Evolutionary conservation across 2,113 vertebrate species (phyloP).

Genomic region (Prionailurus viverrinus): DNA sequence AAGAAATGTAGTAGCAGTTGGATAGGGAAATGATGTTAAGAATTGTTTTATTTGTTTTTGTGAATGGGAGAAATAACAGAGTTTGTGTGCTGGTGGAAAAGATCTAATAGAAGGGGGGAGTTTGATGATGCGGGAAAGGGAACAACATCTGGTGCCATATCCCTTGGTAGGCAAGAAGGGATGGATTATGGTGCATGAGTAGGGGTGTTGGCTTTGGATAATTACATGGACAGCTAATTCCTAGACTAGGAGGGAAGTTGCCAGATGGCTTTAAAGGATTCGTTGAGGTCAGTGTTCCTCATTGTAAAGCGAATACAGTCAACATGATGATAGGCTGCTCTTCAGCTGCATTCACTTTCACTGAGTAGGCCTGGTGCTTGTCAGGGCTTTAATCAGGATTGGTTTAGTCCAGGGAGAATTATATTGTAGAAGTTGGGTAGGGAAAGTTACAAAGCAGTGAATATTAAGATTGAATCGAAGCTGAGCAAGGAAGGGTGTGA

Average conservation of each 20-base stretch:
- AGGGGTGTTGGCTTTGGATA: background rate
- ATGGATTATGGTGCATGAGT: background rate
- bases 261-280: background rate
- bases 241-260: background rate
- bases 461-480: constrained; percentile 5
- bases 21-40: background rate
- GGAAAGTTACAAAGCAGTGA: background rate
- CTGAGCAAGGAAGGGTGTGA: background rate
- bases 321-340: background rate
- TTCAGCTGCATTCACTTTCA: background rate
- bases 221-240: background rate
- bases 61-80: background rate
- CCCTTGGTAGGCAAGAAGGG: background rate
- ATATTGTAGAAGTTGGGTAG: background rate
- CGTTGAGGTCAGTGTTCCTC: background rate
- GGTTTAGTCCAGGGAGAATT: background rate
- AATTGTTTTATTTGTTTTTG: constrained; percentile 25
- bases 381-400: background rate
- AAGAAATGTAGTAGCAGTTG: background rate
- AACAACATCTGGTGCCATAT: background rate
- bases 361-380: background rate
- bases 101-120: background rate
- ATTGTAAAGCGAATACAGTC: background rate
- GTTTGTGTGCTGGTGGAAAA: background rate
- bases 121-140: background rate